Evolutionary conservation across 2,888 invertebrate species (phyloP).

Genomic region (Brachycybe producta): DNA sequence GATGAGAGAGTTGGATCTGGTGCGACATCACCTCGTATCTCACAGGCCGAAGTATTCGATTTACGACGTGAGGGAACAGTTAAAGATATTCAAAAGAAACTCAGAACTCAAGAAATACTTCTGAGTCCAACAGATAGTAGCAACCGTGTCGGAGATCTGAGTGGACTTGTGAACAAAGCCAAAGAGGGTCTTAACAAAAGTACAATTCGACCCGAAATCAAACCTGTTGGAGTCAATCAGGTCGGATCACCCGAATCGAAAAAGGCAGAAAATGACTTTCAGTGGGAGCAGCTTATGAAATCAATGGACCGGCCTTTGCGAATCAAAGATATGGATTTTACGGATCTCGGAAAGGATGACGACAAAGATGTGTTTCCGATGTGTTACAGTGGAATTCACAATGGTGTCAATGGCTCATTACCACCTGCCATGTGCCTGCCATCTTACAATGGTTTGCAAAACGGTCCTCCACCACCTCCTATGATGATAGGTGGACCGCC

Average conservation of each 20-base stretch:
- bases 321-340: constrained; percentile 88
- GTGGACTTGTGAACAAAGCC: constrained; percentile 81
- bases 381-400: constrained; percentile 45
- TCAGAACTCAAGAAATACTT: constrained; percentile 52
- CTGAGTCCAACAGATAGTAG: constrained; percentile 16
- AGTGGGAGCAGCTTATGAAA: constrained; percentile 84
- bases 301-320: constrained; percentile 61
- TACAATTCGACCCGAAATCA: constrained; percentile 63
- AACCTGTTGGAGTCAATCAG: constrained; percentile 9
- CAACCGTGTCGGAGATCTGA: constrained; percentile 59
- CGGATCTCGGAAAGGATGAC: constrained; percentile 76
- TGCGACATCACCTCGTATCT: neutral
- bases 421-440: constrained; percentile 54
- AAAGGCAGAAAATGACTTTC: constrained; percentile 82
- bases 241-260: constrained; percentile 46
- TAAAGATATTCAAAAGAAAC: constrained; percentile 72
- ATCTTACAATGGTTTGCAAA: constrained; percentile 19
- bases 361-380: constrained; percentile 63
- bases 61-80: constrained; percentile 72
- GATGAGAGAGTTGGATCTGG: neutral
- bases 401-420: constrained; percentile 47
- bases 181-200: constrained; percentile 82
- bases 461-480: constrained; percentile 24
- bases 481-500: constrained; percentile 18
- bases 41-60: constrained; percentile 29